Conservation (phyloP, 2,113 vertebrate genomes). For the Dasyurus viverrinus region DNA sequence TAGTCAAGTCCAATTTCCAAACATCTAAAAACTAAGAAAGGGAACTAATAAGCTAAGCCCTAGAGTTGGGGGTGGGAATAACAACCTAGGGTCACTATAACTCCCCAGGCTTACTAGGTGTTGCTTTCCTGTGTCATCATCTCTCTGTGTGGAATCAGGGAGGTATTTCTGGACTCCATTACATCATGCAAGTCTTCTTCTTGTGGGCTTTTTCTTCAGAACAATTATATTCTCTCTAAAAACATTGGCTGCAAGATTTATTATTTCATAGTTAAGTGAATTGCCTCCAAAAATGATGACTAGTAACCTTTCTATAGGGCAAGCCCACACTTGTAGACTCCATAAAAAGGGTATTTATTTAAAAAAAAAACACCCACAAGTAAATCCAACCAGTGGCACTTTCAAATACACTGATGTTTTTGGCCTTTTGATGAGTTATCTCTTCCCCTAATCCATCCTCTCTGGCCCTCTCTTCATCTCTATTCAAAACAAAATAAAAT, state of each 20-base stretch:
- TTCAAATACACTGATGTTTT: background rate
- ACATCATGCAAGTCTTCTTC: background rate
- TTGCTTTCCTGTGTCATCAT: accelerated
- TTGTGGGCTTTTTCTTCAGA: conserved; percentile 6
- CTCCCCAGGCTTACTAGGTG: background rate
- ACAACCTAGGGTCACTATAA: background rate
- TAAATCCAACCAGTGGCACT: background rate
- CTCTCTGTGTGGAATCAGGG: too few species aligned
- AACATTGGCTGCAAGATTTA: conserved; percentile 35
- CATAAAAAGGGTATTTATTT: background rate
- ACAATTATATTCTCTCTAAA: conserved; percentile 22
- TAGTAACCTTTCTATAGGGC: conserved; percentile 15
- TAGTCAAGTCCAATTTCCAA: background rate
- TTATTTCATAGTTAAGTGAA: background rate
- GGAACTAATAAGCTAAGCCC: background rate
- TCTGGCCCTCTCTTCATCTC: background rate
- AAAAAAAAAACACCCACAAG: background rate
- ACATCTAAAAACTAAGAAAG: background rate
- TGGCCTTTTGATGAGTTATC: background rate
- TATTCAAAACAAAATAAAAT: background rate
- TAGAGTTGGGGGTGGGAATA: background rate
- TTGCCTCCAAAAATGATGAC: conserved; percentile 22
- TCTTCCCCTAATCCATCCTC: background rate
- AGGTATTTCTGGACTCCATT: accelerated
- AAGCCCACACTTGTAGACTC: background rate